A percentile compares a stretch with the other conserved stretches of the same genome.
Evolutionary conservation across 2,888 invertebrate species (phyloP).

Genomic region (Sarcophaga subvicina): DNA sequence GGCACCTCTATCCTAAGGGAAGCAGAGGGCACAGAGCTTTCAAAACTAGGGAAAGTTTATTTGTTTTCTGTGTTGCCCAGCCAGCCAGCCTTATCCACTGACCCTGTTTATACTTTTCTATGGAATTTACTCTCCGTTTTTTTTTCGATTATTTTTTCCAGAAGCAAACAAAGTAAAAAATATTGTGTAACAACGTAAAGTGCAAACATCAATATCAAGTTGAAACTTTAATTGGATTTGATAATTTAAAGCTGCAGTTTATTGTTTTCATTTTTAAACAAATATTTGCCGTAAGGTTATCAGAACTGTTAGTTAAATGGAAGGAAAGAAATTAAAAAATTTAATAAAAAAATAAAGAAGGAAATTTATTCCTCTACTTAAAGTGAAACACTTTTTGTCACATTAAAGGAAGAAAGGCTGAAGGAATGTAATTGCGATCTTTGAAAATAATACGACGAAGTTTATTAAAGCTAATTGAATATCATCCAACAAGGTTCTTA

Average conservation of each 20-base stretch:
- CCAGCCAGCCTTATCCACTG: slow-evolving; percentile 31
- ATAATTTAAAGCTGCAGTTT: slow-evolving; percentile 14
- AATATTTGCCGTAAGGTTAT: slow-evolving; percentile 7
- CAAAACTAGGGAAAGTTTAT: slow-evolving; percentile 55
- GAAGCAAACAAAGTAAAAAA: not conserved
- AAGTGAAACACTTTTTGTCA: too few relatives aligned
- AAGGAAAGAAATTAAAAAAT: not conserved
- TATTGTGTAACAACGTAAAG: not conserved
- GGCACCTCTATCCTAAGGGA: not conserved
- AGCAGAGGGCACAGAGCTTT: not conserved
- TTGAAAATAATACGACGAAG: too few relatives aligned
- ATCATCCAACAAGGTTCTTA: too few relatives aligned
- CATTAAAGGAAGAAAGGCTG: too few relatives aligned
- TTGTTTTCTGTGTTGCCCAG: slow-evolving; percentile 24
- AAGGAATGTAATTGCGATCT: too few relatives aligned
- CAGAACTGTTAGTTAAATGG: not conserved
- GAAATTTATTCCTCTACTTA: too few relatives aligned
- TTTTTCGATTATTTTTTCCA: not conserved
- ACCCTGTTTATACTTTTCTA: slow-evolving; percentile 34
- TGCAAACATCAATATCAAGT: slow-evolving; percentile 53
- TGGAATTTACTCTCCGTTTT: too few relatives aligned
- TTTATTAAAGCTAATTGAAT: too few relatives aligned
- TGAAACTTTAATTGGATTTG: slow-evolving; percentile 34
- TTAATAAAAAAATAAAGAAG: too few relatives aligned
- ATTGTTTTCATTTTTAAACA: not conserved